phyloP scores from a whole-genome alignment of 2,888 invertebrate species.

The Chrysolina oricalcia region DNA sequence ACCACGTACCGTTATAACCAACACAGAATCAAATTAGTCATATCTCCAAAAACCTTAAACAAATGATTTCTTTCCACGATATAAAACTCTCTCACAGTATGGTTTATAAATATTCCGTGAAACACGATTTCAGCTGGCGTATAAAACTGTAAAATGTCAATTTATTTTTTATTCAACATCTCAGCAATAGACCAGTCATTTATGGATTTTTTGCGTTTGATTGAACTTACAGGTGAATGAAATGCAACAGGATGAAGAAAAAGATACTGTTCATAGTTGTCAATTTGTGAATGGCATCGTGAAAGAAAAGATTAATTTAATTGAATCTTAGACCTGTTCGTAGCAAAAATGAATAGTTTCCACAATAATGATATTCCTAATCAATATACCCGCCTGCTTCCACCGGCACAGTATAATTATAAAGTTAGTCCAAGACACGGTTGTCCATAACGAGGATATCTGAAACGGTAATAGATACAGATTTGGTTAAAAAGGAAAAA shows the following conservation, averaged over 20 bases:
- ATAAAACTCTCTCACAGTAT: conserved; percentile 43
- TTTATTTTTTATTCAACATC: conserved; percentile 40
- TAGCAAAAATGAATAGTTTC: neutral
- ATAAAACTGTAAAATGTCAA: conserved; percentile 47
- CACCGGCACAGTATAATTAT: no score
- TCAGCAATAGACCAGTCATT: conserved; percentile 9
- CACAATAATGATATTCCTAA: neutral
- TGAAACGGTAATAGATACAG: no score
- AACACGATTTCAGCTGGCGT: conserved; percentile 47
- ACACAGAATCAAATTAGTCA: conserved; percentile 41
- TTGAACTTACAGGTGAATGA: conserved; percentile 14
- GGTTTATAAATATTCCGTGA: conserved; percentile 45
- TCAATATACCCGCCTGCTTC: no score
- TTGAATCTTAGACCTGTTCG: neutral
- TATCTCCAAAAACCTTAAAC: conserved; percentile 43
- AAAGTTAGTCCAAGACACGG: no score
- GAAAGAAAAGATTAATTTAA: neutral
- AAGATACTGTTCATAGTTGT: conserved; percentile 3
- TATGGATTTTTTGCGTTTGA: conserved; percentile 12
- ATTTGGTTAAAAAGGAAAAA: no score
- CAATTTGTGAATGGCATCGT: conserved; percentile 2
- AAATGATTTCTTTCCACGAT: conserved; percentile 38
- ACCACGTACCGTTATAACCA: conserved; percentile 37
- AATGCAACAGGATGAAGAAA: conserved; percentile 6
- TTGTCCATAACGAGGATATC: no score